Base-by-base conservation (phyloP, 2,797 vertebrate genomes). In the Anabacerthia variegaticeps region DNA sequence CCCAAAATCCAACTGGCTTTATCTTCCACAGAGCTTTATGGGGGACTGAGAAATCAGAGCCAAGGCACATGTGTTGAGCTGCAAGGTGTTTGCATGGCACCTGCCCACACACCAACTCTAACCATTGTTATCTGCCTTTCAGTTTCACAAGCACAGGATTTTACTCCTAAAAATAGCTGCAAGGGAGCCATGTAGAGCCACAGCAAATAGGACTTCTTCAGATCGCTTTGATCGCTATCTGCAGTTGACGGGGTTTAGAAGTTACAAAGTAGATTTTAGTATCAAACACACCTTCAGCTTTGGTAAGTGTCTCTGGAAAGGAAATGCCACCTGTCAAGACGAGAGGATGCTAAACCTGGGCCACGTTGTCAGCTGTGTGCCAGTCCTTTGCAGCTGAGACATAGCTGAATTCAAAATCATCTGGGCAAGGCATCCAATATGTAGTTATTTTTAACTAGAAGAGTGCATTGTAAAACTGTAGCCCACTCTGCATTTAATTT, bases 131-230 rank as follows among this genome's bases (percentile, higher is more conserved):
- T 86, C 88, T 87, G 83, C 81, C 79, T 96, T 88, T 92, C 94
- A 22, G 5, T 96, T 95, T 92, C 88, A 91, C 55, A 37, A 81
- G 68, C 72, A 41, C 88, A 83, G 89, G 89, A 81, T 95, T 94
- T 85, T 63, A 28, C 86, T 76, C 76, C 96, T 95, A 95, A 96
- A 96, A 96, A 96, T 95, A 95, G 89, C 92, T 88, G 28, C 68
- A 17, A 95, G 77, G 84, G 86, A 56, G 56, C 37, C 32, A 0
- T 11, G 44, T 66, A 76, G 92, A 94, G 74, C 96, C 96, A 89
- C 92, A 95, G 94, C 68, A 95, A 95, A 86, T 85, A 93, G 89
- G 80, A 80, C 80, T 93, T 90, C 89, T 93, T 78, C 66, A 76
- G 83, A 22, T 55, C 23, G 0, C 96, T 94, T 94, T 95, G 95